Conservation (phyloP, 2,888 invertebrate genomes). For the Melipona beecheii region DNA sequence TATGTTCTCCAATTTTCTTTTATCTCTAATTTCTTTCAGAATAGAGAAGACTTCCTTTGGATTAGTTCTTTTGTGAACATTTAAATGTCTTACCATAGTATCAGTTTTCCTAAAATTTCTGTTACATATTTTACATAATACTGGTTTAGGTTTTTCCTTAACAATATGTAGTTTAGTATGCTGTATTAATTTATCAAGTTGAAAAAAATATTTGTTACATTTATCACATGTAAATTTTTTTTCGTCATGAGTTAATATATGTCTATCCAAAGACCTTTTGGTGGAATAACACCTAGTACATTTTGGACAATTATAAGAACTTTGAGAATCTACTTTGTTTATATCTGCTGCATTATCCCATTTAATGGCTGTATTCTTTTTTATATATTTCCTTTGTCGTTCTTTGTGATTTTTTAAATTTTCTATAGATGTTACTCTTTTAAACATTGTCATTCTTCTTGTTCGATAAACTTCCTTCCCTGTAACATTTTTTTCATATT, state of each 20-base stretch:
- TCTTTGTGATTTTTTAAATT: constrained; percentile 76
- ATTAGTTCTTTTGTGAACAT: constrained; percentile 77
- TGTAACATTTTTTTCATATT: constrained; percentile 42
- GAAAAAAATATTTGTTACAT: constrained; percentile 71
- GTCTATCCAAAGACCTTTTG: constrained; percentile 68
- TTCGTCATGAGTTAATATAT: constrained; percentile 60
- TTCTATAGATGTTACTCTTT: constrained; percentile 78
- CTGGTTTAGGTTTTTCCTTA: constrained; percentile 67
- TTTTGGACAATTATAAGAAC: constrained; percentile 61
- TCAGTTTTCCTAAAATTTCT: constrained; percentile 76
- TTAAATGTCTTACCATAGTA: constrained; percentile 79
- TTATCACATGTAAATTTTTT: constrained; percentile 70
- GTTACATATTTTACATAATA: constrained; percentile 76
- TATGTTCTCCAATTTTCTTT: constrained; percentile 67
- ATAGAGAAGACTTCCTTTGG: constrained; percentile 77
- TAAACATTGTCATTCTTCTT: constrained; percentile 73
- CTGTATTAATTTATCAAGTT: constrained; percentile 64
- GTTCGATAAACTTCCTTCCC: constrained; percentile 68
- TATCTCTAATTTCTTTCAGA: constrained; percentile 77
- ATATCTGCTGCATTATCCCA: constrained; percentile 42
- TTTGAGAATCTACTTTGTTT: constrained; percentile 43
- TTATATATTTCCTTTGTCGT: constrained; percentile 76
- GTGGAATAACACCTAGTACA: constrained; percentile 71
- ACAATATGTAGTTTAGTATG: constrained; percentile 67
- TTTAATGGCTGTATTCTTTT: constrained; percentile 68